Conservation (phyloP, 2,797 vertebrate species). For the Gymnoscopelus microlampas region DNA sequence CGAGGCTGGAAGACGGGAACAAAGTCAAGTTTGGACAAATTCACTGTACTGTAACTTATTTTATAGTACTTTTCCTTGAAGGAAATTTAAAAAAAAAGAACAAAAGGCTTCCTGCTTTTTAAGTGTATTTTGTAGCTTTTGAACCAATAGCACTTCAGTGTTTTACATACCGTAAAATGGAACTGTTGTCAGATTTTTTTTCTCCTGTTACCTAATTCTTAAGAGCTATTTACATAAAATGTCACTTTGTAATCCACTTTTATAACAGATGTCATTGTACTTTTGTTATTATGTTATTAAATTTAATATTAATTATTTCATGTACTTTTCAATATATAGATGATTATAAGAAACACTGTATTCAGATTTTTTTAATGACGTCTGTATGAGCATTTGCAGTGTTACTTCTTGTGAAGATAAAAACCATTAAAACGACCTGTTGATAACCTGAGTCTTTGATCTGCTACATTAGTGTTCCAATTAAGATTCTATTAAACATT, state of each 20-base stretch:
- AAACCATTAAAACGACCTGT: conserved; percentile 71
- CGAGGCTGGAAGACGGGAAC: conserved; percentile 97
- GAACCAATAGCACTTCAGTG: conserved; percentile 96
- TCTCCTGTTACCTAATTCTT: conserved; percentile 89
- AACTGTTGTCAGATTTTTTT: conserved; percentile 88
- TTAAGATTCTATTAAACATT: no score
- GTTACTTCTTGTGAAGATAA: conserved; percentile 85
- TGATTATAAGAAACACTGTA: conserved; percentile 83
- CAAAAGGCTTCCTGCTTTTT: conserved; percentile 87
- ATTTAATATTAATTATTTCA: conserved; percentile 84
- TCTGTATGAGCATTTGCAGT: conserved; percentile 87
- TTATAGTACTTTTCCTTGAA: conserved; percentile 99
- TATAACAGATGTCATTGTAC: conserved; percentile 81
- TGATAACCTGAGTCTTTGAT: conserved; percentile 11
- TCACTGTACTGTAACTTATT: conserved; percentile 99
- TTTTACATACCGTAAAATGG: conserved; percentile 93
- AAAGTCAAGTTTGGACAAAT: conserved; percentile 96
- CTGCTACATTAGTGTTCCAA: not conserved
- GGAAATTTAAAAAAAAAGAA: conserved; percentile 83
- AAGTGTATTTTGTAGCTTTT: conserved; percentile 94
- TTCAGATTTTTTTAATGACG: conserved; percentile 84
- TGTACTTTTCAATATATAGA: conserved; percentile 88
- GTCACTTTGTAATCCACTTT: conserved; percentile 90
- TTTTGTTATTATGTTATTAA: conserved; percentile 82
- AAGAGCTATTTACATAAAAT: conserved; percentile 88